Evolutionary conservation across 53 echinoderm and acorn worm species (phyloP).

Genomic region (Paracentrotus lividus): DNA sequence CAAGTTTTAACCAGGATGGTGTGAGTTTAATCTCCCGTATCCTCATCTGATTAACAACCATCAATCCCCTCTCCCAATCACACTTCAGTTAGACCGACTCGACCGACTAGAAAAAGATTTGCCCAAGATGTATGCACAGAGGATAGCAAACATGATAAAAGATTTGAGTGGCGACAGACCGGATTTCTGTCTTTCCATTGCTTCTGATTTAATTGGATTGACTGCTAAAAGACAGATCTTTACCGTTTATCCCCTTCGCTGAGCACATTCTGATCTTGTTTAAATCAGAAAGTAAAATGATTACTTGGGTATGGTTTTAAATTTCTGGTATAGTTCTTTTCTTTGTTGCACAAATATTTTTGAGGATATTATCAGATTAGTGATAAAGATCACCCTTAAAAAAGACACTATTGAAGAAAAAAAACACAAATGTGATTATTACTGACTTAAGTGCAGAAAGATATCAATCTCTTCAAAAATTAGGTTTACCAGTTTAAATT

Average conservation of each 20-base stretch:
- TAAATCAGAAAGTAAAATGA: not conserved
- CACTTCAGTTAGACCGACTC: conserved; percentile 43
- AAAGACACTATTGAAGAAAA: too few relatives aligned
- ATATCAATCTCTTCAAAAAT: too few relatives aligned
- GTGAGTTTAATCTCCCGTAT: conserved; percentile 42
- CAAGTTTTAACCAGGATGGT: not conserved
- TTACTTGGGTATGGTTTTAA: not conserved
- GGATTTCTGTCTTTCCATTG: conserved; percentile 30
- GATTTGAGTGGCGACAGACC: conserved; percentile 4
- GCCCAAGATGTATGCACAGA: conserved; percentile 19
- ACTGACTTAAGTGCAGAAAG: too few relatives aligned
- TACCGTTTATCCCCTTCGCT: not conserved
- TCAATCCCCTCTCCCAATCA: conserved; percentile 51
- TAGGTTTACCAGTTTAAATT: too few relatives aligned
- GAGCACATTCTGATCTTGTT: not conserved
- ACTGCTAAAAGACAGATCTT: not conserved
- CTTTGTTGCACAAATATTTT: not conserved
- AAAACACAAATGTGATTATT: too few relatives aligned
- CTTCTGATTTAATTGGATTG: conserved; percentile 22
- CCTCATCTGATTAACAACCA: conserved; percentile 25
- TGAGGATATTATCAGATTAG: not conserved
- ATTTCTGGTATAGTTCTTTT: not conserved
- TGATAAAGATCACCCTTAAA: too few relatives aligned
- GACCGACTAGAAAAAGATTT: conserved; percentile 45
- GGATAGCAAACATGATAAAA: conserved; percentile 16